Evolutionary conservation across 2,113 vertebrate genomes (phyloP).

Genomic region (Ictalurus punctatus): DNA sequence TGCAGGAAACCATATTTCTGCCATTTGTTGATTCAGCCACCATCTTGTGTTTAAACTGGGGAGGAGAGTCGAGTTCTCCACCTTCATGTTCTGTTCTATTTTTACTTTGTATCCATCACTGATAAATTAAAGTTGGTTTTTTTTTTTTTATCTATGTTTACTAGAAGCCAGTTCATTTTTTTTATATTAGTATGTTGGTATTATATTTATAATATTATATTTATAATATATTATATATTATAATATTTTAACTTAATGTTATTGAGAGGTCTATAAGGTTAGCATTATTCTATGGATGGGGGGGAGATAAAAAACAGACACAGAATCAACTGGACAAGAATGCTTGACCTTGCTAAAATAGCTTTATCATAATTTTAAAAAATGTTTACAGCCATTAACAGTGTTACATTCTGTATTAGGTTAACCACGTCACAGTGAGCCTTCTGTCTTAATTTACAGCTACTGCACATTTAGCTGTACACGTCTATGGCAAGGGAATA

Average conservation of each 20-base stretch:
- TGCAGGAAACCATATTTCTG: neutral
- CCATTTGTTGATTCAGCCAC: neutral
- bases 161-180: neutral
- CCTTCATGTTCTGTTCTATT: neutral
- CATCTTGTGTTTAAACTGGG: neutral
- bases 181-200: neutral
- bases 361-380: constrained; percentile 81
- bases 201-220: too few relatives aligned
- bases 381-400: constrained; percentile 76
- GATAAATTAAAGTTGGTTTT: constrained; percentile 39
- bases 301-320: constrained; percentile 19
- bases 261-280: neutral
- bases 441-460: constrained; percentile 70
- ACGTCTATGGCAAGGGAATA: constrained; percentile 66
- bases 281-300: neutral
- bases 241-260: neutral
- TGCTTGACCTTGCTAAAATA: constrained; percentile 79
- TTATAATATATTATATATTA: too few relatives aligned
- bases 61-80: neutral
- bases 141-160: constrained; percentile 36
- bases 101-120: constrained; percentile 12
- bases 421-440: constrained; percentile 81
- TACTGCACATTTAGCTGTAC: constrained; percentile 66
- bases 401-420: constrained; percentile 80
- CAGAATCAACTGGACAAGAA: constrained; percentile 53